Evolutionary conservation across 2,888 invertebrate species (phyloP).

Genomic region (Callinectes sapidus): DNA sequence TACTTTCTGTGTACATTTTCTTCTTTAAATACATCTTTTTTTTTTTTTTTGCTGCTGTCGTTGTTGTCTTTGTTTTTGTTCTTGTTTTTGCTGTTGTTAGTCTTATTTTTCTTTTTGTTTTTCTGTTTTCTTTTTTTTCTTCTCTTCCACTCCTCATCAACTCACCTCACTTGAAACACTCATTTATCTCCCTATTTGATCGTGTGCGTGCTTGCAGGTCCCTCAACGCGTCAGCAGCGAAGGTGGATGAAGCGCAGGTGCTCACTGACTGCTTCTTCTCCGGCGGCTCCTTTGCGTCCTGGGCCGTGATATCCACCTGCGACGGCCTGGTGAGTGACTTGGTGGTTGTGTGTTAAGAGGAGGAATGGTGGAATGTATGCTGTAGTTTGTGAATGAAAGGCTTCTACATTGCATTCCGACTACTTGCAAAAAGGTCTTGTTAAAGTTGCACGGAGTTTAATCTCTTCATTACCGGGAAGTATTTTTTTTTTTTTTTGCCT

Average conservation of each 20-base stretch:
- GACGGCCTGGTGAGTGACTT: slow-evolving; percentile 50
- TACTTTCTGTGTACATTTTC: neutral
- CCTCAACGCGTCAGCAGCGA: neutral
- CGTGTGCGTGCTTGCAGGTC: neutral
- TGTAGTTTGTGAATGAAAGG: neutral
- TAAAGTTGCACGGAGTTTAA: neutral
- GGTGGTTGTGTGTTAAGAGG: neutral
- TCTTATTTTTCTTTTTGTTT: no score
- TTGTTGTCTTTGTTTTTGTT: no score
- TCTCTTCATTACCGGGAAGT: no score
- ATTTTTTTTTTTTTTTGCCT: no score
- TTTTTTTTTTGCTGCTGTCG: no score
- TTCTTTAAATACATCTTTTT: no score
- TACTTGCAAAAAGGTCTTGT: neutral
- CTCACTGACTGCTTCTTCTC: slow-evolving; percentile 50
- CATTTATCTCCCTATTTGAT: no score
- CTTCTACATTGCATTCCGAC: neutral
- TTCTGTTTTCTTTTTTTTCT: no score
- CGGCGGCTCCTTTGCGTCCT: slow-evolving; percentile 13
- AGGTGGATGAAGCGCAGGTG: neutral
- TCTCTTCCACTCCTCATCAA: no score
- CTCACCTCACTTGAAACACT: no score
- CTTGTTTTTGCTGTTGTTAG: neutral
- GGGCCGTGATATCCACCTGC: slow-evolving; percentile 59
- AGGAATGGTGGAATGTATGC: neutral